Evolutionary conservation across 2,113 vertebrate genomes (phyloP), one percentile per base, ranked within the genome.

Genomic region (Hippopotamus amphibius): DNA sequence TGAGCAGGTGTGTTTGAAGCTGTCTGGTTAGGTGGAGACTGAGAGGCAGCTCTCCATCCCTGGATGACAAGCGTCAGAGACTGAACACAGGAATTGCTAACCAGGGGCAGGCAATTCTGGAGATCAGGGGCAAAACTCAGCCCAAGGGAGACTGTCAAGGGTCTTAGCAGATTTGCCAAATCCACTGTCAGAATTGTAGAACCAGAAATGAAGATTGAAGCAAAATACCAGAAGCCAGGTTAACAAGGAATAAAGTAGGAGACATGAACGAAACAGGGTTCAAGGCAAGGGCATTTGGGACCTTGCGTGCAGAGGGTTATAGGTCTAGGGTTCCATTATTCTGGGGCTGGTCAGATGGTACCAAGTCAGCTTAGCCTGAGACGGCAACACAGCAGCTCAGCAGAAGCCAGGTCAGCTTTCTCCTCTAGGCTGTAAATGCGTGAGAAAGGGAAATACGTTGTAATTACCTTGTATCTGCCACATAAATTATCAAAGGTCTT

Each of bases 271-370:
- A n/a, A 30, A 72, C 7, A 41, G 22, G 26, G 48, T 30, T 26
- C 59, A 33, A 43, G 26, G 2, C 28, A 53, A 41, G 37, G 6
- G 7, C 4, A 7, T 11, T 24, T 24, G 37, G 30, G 15, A 41
- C 9, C n/a, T 57, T 6, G 5, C 1, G 1, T 33, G 24, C 28
- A 24, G 7, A 33, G 19, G 7, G 16, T 19, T 2, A 57, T 14
- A 59, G 57, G 1, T 14, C 0, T 1, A 7, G 15, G 30, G 1
- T 21, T 74, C 57, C 37, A 13, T 28, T 6, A 53, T 3, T 1
- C 5, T 0, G 68, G 4, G 55, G 19, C 22, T 1, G 53, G 24
- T 16, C 9, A 3, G 6, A 5, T 28, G 22, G 17, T 21, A 1
- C n/a, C 1, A 4, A 22, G 9, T 43, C 9, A 16, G 2, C 19